Evolutionary conservation across 2,797 vertebrate genomes (phyloP).

Genomic region (Chrysocyon brachyurus): DNA sequence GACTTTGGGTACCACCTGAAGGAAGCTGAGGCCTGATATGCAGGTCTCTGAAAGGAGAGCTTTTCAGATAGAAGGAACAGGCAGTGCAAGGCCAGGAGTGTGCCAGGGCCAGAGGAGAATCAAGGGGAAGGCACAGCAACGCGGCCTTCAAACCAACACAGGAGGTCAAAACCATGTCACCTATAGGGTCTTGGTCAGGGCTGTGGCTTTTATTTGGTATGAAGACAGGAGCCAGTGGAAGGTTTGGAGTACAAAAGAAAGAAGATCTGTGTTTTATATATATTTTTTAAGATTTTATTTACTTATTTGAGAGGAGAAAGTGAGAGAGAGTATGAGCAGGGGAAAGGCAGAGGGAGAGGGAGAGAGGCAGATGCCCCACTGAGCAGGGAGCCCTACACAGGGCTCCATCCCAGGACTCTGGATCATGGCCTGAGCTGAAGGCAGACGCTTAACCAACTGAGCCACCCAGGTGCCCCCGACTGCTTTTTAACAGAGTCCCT

Average conservation of each 20-base stretch:
- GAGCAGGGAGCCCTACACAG: no score
- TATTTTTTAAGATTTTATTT: no score
- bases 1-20: not conserved
- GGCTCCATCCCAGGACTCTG: no score
- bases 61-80: not conserved
- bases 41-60: not conserved
- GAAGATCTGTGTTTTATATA: no score
- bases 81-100: not conserved
- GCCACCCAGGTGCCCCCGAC: no score
- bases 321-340: no score
- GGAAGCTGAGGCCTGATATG: accelerated
- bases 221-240: accelerated
- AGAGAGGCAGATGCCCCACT: no score
- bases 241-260: not conserved
- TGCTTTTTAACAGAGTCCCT: not conserved
- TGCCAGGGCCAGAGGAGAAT: not conserved
- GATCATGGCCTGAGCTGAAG: no score
- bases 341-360: no score
- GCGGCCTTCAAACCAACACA: no score
- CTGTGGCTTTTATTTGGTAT: not conserved
- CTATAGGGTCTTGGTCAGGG: accelerated
- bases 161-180: not conserved
- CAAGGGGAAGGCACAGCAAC: accelerated
- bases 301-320: no score
- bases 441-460: no score